Conservation (phyloP, 2,888 invertebrate genomes). For the Machimus atricapillus region DNA sequence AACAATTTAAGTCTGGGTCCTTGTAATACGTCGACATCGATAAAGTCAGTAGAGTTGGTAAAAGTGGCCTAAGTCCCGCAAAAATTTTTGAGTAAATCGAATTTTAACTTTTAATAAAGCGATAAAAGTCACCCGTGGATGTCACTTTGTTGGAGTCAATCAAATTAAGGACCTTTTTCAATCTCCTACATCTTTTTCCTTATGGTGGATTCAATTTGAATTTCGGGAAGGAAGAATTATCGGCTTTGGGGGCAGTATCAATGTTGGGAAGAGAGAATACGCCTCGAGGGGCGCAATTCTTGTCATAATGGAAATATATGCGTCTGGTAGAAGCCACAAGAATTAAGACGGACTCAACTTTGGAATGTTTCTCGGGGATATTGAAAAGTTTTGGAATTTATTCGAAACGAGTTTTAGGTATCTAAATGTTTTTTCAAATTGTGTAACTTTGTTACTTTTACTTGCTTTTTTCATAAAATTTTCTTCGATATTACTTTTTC, state of each 20-base stretch:
- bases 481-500: neutral
- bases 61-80: neutral
- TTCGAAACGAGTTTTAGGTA: neutral
- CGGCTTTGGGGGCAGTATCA: neutral
- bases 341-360: neutral
- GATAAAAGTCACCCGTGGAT: constrained; percentile 33
- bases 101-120: constrained; percentile 37
- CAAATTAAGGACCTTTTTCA: constrained; percentile 34
- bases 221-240: constrained; percentile 19
- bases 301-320: neutral
- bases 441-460: neutral
- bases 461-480: neutral
- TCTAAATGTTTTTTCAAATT: neutral
- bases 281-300: neutral
- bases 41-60: neutral
- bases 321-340: neutral
- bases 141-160: constrained; percentile 29
- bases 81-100: constrained; percentile 20
- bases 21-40: neutral
- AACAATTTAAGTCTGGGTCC: constrained; percentile 9
- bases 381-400: neutral
- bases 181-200: constrained; percentile 8
- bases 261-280: neutral
- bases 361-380: neutral
- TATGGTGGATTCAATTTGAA: constrained; percentile 27